Evolutionary conservation across 2,797 vertebrate genomes (phyloP).

Genomic region (Selene dorsalis): DNA sequence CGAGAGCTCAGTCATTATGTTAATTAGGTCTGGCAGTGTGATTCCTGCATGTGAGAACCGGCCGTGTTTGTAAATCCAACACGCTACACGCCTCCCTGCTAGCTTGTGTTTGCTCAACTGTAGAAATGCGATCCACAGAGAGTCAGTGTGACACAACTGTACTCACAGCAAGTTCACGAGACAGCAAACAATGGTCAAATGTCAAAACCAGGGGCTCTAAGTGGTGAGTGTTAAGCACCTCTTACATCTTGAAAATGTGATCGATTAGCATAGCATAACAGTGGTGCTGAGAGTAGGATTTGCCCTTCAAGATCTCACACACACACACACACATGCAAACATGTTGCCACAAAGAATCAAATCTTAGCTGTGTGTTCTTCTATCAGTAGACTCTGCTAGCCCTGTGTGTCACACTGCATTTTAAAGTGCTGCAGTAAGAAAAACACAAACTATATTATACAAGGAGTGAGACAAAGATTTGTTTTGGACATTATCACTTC

Average conservation of each 20-base stretch:
- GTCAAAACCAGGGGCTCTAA: neutral
- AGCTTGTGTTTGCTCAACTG: constrained; percentile 25
- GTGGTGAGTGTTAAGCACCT: neutral
- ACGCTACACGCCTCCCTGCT: constrained; percentile 15
- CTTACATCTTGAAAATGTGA: neutral
- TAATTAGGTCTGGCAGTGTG: constrained; percentile 64
- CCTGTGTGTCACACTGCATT: neutral
- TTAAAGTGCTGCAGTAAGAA: neutral
- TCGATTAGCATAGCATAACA: neutral
- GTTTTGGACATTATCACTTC: constrained; percentile 19
- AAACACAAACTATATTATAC: neutral
- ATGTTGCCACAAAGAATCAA: neutral
- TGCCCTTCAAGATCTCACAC: neutral
- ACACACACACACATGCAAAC: neutral
- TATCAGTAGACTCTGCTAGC: neutral
- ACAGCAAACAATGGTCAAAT: neutral
- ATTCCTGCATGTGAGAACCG: constrained; percentile 44
- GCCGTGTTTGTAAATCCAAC: constrained; percentile 21
- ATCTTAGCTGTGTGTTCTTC: neutral
- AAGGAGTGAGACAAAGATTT: neutral
- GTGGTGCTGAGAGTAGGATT: neutral
- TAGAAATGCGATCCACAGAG: neutral
- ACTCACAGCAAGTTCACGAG: neutral
- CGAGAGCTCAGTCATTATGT: constrained; percentile 64
- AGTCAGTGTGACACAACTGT: neutral